A percentile compares a stretch with the other conserved stretches of the same genome.
Conservation (phyloP, 2,113 vertebrate genomes). For the Cephalopholis sonnerati region DNA sequence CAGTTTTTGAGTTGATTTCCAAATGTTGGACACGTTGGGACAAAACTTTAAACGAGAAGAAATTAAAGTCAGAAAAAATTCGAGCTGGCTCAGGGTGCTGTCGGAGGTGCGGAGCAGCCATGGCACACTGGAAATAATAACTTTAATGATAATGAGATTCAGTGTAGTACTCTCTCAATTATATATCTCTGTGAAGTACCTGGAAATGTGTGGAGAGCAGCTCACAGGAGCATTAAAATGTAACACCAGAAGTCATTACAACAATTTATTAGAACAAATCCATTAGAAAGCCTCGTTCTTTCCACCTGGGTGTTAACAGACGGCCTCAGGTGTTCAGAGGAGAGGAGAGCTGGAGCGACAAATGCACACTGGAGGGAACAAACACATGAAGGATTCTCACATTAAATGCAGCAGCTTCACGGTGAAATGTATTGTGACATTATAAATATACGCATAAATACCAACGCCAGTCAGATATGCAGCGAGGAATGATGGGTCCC, state of each 20-base stretch:
- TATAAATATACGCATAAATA: conserved; percentile 32
- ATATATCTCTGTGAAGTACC: conserved; percentile 44
- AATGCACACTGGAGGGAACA: conserved; percentile 15
- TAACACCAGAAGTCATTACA: conserved; percentile 53
- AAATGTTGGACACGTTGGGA: background rate
- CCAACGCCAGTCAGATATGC: no score
- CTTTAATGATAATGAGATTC: conserved; percentile 58
- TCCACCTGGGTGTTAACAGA: conserved; percentile 42
- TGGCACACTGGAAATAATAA: conserved; percentile 38
- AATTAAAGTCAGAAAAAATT: conserved; percentile 7
- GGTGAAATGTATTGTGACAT: conserved; percentile 3
- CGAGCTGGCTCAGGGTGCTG: background rate
- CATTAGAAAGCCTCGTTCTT: conserved; percentile 37
- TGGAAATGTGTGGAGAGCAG: conserved; percentile 46
- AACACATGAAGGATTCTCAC: background rate
- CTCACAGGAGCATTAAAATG: conserved; percentile 58
- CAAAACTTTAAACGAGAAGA: conserved; percentile 16
- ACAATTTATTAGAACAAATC: conserved; percentile 66
- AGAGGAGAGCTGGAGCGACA: background rate
- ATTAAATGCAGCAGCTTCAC: conserved; percentile 7
- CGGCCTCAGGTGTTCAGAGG: conserved; percentile 28
- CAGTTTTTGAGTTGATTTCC: background rate
- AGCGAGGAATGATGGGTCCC: no score
- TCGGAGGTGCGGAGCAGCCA: background rate
- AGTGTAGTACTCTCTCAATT: conserved; percentile 40